phyloP scores from a whole-genome alignment of 2,888 invertebrate species.

The Himalopsyche kuldschensis region DNA sequence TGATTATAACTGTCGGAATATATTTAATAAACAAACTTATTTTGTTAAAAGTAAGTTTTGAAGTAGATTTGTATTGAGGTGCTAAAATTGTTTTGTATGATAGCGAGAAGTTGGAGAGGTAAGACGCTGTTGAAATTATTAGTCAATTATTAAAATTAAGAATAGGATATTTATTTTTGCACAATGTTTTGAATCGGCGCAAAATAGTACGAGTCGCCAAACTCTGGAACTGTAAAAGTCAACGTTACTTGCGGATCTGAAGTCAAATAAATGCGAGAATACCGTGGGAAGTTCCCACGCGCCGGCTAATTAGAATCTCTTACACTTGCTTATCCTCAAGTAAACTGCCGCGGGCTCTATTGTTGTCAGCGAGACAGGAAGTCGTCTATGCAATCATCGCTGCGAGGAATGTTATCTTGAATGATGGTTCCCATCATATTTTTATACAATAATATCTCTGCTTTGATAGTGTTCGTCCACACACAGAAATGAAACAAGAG shows the following conservation, averaged over 20 bases:
- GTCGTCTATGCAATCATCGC: constrained; percentile 36
- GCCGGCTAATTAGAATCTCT: constrained; percentile 38
- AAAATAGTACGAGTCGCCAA: not conserved
- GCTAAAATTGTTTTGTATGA: not conserved
- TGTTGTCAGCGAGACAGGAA: constrained; percentile 39
- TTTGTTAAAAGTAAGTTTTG: no score
- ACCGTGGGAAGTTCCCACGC: constrained; percentile 39
- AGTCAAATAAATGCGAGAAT: constrained; percentile 19
- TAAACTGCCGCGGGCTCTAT: constrained; percentile 32
- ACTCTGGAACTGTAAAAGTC: constrained; percentile 4
- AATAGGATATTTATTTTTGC: not conserved
- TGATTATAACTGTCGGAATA: no score
- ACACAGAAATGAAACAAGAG: constrained; percentile 33
- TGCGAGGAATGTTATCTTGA: constrained; percentile 37
- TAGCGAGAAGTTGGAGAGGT: not conserved
- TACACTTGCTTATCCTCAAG: constrained; percentile 34
- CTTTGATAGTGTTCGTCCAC: constrained; percentile 4
- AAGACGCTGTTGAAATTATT: not conserved
- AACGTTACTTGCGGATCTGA: not conserved
- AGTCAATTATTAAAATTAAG: constrained; percentile 9
- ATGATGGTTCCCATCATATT: constrained; percentile 36
- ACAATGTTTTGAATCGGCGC: not conserved
- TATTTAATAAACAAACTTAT: no score
- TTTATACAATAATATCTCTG: constrained; percentile 21
- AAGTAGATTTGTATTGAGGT: not conserved